Conservation (phyloP, 2,113 vertebrate species). For the Apeltes quadracus region DNA sequence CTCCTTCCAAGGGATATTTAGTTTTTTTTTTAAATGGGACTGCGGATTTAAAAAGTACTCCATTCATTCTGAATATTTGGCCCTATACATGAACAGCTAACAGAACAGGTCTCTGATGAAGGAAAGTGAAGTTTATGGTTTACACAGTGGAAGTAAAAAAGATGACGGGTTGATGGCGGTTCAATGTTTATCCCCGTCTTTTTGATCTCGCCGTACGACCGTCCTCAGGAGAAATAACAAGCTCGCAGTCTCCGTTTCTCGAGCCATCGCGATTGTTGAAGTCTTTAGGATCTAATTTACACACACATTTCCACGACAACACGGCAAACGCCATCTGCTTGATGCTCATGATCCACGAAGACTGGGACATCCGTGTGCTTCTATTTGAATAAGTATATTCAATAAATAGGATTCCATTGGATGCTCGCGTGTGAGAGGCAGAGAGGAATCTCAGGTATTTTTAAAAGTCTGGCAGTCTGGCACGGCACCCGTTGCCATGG, state of each 20-base stretch:
- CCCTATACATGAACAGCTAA: not conserved
- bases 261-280: not conserved
- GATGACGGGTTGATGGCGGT: not conserved
- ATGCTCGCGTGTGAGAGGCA: not conserved
- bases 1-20: not conserved
- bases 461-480: conserved; percentile 23
- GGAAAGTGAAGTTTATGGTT: not conserved
- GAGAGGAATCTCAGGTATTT: conserved; percentile 2
- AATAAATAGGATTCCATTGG: not conserved
- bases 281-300: not conserved
- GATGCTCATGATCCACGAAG: not conserved
- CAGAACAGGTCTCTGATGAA: not conserved
- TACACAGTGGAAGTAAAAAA: not conserved
- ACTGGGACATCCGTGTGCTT: not conserved
- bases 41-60: not conserved
- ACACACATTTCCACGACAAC: not conserved
- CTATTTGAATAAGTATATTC: not conserved
- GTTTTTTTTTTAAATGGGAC: not conserved
- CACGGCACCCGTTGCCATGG: conserved; percentile 52
- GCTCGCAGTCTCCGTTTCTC: not conserved
- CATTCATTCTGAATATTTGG: not conserved
- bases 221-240: not conserved
- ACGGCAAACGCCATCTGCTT: not conserved
- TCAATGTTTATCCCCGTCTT: not conserved
- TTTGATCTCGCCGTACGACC: not conserved